These are phyloP conservation scores for Lacanobia wlatinum DNA, from an alignment of 2,888 invertebrate species.

Conservation along the genomic window DNA sequence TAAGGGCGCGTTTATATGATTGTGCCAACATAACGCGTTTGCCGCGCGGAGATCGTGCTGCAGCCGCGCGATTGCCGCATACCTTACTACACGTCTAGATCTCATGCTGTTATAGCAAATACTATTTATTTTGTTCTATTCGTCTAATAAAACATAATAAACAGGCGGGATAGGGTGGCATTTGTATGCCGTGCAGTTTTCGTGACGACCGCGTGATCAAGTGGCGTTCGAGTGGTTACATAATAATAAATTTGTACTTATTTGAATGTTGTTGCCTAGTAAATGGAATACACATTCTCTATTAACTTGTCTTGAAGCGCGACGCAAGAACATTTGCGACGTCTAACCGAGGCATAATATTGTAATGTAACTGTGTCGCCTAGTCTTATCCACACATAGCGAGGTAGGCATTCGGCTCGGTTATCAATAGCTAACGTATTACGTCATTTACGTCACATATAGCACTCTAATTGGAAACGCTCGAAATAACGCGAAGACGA, in stretches of 20 bases:
- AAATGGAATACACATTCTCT: neutral
- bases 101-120: too few relatives aligned
- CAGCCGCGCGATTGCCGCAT: too few relatives aligned
- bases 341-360: neutral
- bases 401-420: constrained; percentile 32
- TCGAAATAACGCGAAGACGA: constrained; percentile 39
- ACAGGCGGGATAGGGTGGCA: neutral
- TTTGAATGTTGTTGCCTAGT: neutral
- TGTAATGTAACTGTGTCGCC: constrained; percentile 33
- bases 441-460: constrained; percentile 15
- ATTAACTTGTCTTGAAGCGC: neutral
- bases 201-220: neutral
- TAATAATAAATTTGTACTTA: too few relatives aligned
- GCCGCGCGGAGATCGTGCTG: too few relatives aligned
- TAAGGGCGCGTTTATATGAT: neutral
- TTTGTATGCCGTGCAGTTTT: neutral
- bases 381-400: constrained; percentile 12
- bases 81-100: too few relatives aligned
- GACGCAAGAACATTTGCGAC: too few relatives aligned
- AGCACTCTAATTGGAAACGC: constrained; percentile 32
- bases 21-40: neutral
- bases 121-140: too few relatives aligned
- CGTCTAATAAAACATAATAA: too few relatives aligned
- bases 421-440: constrained; percentile 49
- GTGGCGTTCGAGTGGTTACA: too few relatives aligned